phyloP scores from a whole-genome alignment of 2,797 vertebrate species.

The Prunella strophiata region DNA sequence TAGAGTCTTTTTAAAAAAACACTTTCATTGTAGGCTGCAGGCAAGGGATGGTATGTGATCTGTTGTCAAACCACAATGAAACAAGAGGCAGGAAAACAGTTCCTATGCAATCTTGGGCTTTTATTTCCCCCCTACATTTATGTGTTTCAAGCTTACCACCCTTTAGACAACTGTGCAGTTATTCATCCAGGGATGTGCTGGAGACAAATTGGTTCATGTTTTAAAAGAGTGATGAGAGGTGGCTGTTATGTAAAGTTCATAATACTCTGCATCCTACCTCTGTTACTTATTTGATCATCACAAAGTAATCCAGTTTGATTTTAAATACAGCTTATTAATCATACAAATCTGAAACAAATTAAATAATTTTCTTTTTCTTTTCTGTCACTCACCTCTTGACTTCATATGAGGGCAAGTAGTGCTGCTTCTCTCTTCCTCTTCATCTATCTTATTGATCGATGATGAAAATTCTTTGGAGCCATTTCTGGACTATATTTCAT shows the following conservation, averaged over 20 bases:
- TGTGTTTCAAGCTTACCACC: background rate
- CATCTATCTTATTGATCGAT: background rate
- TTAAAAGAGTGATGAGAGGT: background rate
- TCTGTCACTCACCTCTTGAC: background rate
- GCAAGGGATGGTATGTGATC: background rate
- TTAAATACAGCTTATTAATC: background rate
- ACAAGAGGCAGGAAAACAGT: background rate
- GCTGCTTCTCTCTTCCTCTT: background rate
- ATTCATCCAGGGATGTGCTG: background rate
- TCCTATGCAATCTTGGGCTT: background rate
- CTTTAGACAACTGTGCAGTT: background rate
- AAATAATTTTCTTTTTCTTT: background rate
- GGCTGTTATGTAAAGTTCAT: background rate
- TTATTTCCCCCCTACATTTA: background rate
- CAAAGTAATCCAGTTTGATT: background rate
- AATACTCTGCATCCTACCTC: background rate
- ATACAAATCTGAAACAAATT: background rate
- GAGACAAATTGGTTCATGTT: background rate
- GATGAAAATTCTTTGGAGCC: background rate
- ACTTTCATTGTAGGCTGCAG: background rate
- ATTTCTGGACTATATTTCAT: background rate
- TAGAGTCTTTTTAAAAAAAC: accelerated
- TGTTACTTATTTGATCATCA: background rate
- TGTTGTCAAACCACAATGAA: background rate
- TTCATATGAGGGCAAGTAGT: background rate